Evolutionary conservation across 2,888 invertebrate genomes (phyloP), one percentile per base, ranked within the genome.

Genomic region (Euphydryas editha): DNA sequence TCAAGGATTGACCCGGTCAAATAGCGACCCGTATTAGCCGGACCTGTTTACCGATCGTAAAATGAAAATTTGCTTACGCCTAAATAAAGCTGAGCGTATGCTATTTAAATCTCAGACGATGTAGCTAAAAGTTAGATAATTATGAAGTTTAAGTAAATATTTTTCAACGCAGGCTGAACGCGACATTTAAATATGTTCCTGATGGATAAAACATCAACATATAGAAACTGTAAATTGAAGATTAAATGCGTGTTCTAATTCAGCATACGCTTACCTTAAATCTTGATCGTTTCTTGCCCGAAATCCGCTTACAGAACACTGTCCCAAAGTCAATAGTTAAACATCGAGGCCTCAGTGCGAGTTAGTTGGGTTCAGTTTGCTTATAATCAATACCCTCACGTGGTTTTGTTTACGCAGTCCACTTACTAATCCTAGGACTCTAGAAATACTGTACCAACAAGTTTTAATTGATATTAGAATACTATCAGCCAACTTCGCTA

Each of bases 241-340:
- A n/a, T 30, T 5, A 7, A 30, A 30, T 30, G 8, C 30, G 8
- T 3, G 8, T 7, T 8, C 30, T 30, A 30, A 30, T 30, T 30
- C 6, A 30, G 66, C 66, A 58, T 58, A 49, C 63, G 57, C 20
- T 59, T 62, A 47, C 46, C 46, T 59, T 51, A 60, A 60, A 65
- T 69, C 63, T 72, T 62, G 60, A 68, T 70, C 68, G 71, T 72
- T 57, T 58, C 68, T 67, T 68, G 62, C 63, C 59, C 56, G 54
- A 54, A 73, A 70, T 69, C 65, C 67, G 72, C 70, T 65, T 68
- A 68, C 63, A 15, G 46, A 54, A 51, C 51, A 54, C 68, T 62
- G 68, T 70, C 69, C 68, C 62, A 68, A 62, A 70, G 67, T 67
- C 62, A 71, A 71, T 68, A 71, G 65, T 71, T 67, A 73, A 72